Evolutionary conservation across 1,140 invertebrate genomes (phyloP), one percentile per base, ranked within the genome.

Genomic region (Piezodorus guildinii): DNA sequence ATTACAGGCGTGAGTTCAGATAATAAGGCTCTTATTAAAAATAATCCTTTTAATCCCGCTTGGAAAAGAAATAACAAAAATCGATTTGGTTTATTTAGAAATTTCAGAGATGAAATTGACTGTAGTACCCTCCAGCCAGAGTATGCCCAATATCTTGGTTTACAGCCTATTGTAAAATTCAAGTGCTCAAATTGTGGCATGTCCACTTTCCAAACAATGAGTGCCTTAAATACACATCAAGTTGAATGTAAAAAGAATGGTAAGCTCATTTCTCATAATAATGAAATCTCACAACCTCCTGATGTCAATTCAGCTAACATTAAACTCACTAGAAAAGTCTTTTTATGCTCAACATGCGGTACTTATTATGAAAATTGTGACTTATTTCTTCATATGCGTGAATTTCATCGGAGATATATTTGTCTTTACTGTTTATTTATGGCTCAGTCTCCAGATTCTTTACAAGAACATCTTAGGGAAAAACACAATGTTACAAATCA

Each of bases 341-440:
- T 85, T 68, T 72, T 87, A 16, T 91, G 88, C 72, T 83, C 84
- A 12, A 83, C 84, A 0, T 91, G 88, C 73, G 84, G 82, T 25
- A 86, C 82, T 3, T 88, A 89, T 68, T 88, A 87, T 75, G 86
- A 89, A 74, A 86, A 86, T 68, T 90, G 87, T 85, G 87, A 89
- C 75, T 75, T 90, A 30, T 90, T 88, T 72, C 72, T 87, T 14
- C 88, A 91, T 68, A 89, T 90, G 84, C 77, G 84, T 56, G 85
- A 89, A 68, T 78, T 84, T 19, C 87, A 91, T 72, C 82, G 83
- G 66, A 79, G 85, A 45, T 85, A 84, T 70, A 86, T 88, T 67
- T 91, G 88, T 71, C 73, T 90, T 14, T 87, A 85, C 73, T 90
- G 88, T 70, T 77, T 88, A 44, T 84, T 85, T 60, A 84, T 89